Evolutionary conservation across 2,797 vertebrate genomes (phyloP), one percentile per base, ranked within the genome.

Genomic region (Phalloptychus januarius): DNA sequence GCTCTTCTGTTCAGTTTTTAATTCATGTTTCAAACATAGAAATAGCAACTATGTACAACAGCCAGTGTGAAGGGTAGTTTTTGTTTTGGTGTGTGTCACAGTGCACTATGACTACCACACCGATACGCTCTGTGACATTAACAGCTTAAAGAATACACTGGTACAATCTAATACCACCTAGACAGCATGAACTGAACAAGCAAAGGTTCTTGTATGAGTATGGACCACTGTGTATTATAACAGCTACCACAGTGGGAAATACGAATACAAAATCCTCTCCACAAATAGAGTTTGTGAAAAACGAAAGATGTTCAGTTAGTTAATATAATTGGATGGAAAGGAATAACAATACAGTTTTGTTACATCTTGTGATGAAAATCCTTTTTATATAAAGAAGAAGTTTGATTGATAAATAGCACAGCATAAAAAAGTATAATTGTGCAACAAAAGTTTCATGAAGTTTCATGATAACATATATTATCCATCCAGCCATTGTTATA

Each of bases 81-180:
- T 85, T 86, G 84, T 82, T 56, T 33, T 11, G 6, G 33, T 23
- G 38, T 86, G 16, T 23, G 40, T 42, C 38, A 77, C 54, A 65
- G 89, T 89, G 89, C 23, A 42, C 0, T 61, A 58, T 70, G 2
- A 13, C 71, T 16, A 5, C 45, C 85, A 89, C 86, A 84, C 31
- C 76, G 72, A 76, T 74, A 77, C 1, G 58, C 36, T 20, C 56
- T 61, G 52, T 69, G 72, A 84, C 86, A 87, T 86, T 84, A 88
- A 87, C 44, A 38, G 20, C 2, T 7, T 56, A 36, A 3, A 63
- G 7, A 63, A 63, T 7, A 36, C 7, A 20, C 3, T 23, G 10
- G 28, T 31, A 33, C 11, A 2, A 23, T 0, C 10, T 6, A 13
- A 52, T 52, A 36, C 31, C 16, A 50, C 4, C 31, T 18, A 23